phyloP scores from a whole-genome alignment of 2,888 invertebrate species.

The Rhabditophanes sp. region DNA sequence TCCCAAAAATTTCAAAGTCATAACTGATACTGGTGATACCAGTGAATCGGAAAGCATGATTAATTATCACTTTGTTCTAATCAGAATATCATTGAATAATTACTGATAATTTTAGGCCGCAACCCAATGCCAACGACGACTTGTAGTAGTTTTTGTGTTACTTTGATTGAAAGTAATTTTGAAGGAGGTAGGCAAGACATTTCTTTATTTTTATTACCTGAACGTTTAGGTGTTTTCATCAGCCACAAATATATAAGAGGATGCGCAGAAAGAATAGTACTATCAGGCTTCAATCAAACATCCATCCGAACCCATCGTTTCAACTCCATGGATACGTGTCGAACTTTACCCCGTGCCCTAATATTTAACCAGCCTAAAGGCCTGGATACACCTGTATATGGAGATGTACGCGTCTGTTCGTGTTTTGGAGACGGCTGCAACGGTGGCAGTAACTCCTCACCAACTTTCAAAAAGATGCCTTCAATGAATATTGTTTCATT shows the following conservation, averaged over 20 bases:
- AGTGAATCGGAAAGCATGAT: no score
- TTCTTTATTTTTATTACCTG: slow-evolving; percentile 6
- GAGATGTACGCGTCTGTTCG: slow-evolving; percentile 33
- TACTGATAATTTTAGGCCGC: no score
- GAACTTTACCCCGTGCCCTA: slow-evolving; percentile 23
- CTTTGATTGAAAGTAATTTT: slow-evolving; percentile 27
- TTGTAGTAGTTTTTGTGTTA: slow-evolving; percentile 21
- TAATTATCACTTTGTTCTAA: no score
- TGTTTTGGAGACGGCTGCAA: slow-evolving; percentile 34
- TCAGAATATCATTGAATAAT: no score
- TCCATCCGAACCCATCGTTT: slow-evolving; percentile 39
- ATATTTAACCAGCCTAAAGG: slow-evolving; percentile 34
- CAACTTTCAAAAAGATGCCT: no score
- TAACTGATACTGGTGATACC: no score
- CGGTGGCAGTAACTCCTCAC: slow-evolving; percentile 6
- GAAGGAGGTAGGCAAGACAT: slow-evolving; percentile 30
- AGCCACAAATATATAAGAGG: slow-evolving; percentile 43
- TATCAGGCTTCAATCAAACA: slow-evolving; percentile 38
- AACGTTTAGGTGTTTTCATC: slow-evolving; percentile 35
- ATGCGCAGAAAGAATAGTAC: slow-evolving; percentile 35
- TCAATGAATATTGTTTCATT: no score
- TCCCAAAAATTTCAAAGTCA: no score
- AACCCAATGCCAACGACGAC: slow-evolving; percentile 34
- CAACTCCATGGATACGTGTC: slow-evolving; percentile 20
- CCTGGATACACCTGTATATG: slow-evolving; percentile 20